Base-by-base conservation (phyloP, 2,888 invertebrate species). In the Encarsia formosa region DNA sequence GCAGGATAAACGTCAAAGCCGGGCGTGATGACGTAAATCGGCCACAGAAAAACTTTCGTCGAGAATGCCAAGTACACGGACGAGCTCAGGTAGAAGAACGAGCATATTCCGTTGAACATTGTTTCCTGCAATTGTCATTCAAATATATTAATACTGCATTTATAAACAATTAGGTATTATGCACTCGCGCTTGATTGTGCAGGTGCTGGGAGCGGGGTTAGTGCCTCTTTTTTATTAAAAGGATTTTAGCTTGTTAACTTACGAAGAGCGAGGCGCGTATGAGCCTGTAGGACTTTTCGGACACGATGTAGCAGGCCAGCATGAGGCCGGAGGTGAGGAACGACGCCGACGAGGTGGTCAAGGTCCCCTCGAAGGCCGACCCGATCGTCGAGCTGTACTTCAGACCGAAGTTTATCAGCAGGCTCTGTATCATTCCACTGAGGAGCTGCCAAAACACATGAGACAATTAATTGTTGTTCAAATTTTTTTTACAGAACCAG, bases 1-100 rank as follows among this genome's bases (percentile, higher is more conserved):
- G 91, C 88, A n/a, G 91, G 91, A 76, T 89, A 91, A 13, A 87
- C 88, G 66, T 89, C 85, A 67, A 79, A 81, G 67, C 87, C 88
- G 59, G 91, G 87, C 35, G 82, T 86, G 6, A 84, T 67, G 24
- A 85, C 77, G 71, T 91, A 90, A 63, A 84, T 79, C 1, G 88
- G 87, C 75, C 87, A 86, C 46, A 92, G 75, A 71, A 86, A 86
- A 35, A 88, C 76, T 61, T 88, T 85, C 18, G 90, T 87, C 1
- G 87, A 83, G 59, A 88, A 84, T 0, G 87, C 86, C 76, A 92
- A 81, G 70, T 88, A 91, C 1, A 86, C 84, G 2, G 91, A 84
- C 0, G 90, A 85, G 24, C 87, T 86, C 49, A 90, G 73, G 67
- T 90, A 91, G 68, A 90, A 81, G 66, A 87, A 82, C 61, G 86